Evolutionary conservation across 1,140 invertebrate genomes (phyloP), one percentile per base, ranked within the genome.

Genomic region (Matsumurasca onukii): DNA sequence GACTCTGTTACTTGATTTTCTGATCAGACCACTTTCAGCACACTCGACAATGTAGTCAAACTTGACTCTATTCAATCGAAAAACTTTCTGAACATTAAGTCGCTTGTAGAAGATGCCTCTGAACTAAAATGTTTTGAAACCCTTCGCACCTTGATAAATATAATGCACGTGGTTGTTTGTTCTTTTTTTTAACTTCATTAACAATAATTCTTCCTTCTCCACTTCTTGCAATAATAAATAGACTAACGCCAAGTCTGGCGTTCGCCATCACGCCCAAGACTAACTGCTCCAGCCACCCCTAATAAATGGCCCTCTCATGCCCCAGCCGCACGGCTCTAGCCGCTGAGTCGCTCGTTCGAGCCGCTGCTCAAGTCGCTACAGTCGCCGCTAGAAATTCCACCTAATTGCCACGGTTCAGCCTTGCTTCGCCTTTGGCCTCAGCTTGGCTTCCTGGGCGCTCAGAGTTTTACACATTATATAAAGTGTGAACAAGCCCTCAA

Each of bases 1-100:
- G 22, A 52, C 49, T 52, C 22, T 52, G 49, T 52, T 52, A 20
- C 49, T 15, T 52, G 49, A 52, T 52, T 39, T 39, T 39, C 34
- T 39, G 34, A 39, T 39, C 17, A 39, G 17, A 39, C 34, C 34
- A 17, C 34, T 39, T 39, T 39, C 5, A 17, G 17, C 17, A 17
- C 34, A 39, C 17, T 5, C 5, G 5, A 39, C 5, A 9, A 39
- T 39, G 34, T 39, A 39, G 17, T 39, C 34, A 39, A 39, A 39
- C 34, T 39, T 5, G 34, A 39, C 34, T 39, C 34, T 39, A 39
- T 39, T 39, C 34, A 39, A 39, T 9, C 34, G 34, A 39, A 39
- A 39, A 39, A 39, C 34, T 39, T 39, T 39, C 34, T 39, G 34
- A 39, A 39, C 34, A 39, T 39, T 39, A 17, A 39, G 34, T 39